Evolutionary conservation across 2,888 invertebrate species (phyloP), one percentile per base, ranked within the genome.

Genomic region (Cheiracanthium punctorium): DNA sequence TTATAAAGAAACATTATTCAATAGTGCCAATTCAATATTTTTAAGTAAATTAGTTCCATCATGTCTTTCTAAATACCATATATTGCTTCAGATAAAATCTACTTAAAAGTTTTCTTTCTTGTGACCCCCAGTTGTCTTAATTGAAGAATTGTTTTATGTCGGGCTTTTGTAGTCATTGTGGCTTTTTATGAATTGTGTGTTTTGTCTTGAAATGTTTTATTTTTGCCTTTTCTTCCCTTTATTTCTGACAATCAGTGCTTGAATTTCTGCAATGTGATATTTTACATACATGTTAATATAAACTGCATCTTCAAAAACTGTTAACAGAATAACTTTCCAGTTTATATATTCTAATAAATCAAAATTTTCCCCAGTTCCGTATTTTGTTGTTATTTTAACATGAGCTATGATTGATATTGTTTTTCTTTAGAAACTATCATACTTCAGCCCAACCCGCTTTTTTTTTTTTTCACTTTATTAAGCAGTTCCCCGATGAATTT

Each of bases 21-120:
- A 58, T 58, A 58, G 58, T 58, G 58, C 58, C 58, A 58, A 58
- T n/a, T 58, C 5, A 24, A n/a, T 58, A 58, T 58, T 24, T 58
- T 58, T 58, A 20, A 24, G 20, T 1, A 58, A 29, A 64, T 64
- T 20, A 64, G 2, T 28, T 20, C 24, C 20, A 28, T 64, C 64
- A 20, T 64, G 24, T 4, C 0, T 70, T 24, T 37, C n/a, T 37
- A 33, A 33, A 37, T 33, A 10, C 10, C 37, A 24, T 20, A 33
- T 33, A 24, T 58, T 58, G 58, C 58, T 58, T 58, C 1, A 58
- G 24, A 58, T 24, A 58, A 64, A 67, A 67, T 67, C 67, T 67
- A 67, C 67, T 30, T 30, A 67, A 52, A 67, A 32, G 67, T 67
- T 67, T 67, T 30, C n/a, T 32, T 67, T 67, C 32, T 32, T 30